These are phyloP conservation scores for Blomia tropicalis DNA, from an alignment of 2,888 invertebrate species.

Conservation along the genomic window DNA sequence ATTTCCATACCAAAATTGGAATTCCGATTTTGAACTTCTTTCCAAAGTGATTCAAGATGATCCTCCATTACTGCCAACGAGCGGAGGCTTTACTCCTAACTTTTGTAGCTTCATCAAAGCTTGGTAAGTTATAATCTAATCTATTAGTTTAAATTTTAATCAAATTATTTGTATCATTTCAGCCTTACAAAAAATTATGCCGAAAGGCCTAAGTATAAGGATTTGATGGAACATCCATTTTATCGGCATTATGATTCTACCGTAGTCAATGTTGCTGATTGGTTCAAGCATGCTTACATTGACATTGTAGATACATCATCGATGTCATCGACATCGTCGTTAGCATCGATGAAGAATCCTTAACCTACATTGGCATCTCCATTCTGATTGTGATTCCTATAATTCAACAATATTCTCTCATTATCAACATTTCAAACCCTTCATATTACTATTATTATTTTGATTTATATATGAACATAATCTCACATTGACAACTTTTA, in stretches of 20 bases:
- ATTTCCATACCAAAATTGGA: constrained; percentile 83
- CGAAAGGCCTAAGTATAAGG: constrained; percentile 80
- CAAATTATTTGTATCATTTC: too few relatives aligned
- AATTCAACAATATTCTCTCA: too few relatives aligned
- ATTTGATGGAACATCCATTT: constrained; percentile 45
- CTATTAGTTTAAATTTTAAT: too few relatives aligned
- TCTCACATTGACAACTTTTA: too few relatives aligned
- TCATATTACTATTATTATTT: too few relatives aligned
- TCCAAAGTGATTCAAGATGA: constrained; percentile 76
- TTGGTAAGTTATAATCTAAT: constrained; percentile 47
- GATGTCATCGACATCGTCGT: neutral
- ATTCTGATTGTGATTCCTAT: too few relatives aligned
- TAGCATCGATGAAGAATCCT: neutral
- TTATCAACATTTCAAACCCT: too few relatives aligned
- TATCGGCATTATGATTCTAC: neutral
- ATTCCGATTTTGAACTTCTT: constrained; percentile 92
- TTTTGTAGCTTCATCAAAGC: constrained; percentile 77
- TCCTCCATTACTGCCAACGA: constrained; percentile 64
- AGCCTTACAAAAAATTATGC: constrained; percentile 86
- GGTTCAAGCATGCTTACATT: constrained; percentile 43
- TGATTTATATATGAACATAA: too few relatives aligned
- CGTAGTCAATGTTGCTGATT: constrained; percentile 51
- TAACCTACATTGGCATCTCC: neutral
- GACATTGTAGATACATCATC: neutral
- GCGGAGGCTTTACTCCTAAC: constrained; percentile 59